Evolutionary conservation across 1,140 invertebrate species (phyloP), one percentile per base, ranked within the genome.

Genomic region (Dufourea novaeangliae): DNA sequence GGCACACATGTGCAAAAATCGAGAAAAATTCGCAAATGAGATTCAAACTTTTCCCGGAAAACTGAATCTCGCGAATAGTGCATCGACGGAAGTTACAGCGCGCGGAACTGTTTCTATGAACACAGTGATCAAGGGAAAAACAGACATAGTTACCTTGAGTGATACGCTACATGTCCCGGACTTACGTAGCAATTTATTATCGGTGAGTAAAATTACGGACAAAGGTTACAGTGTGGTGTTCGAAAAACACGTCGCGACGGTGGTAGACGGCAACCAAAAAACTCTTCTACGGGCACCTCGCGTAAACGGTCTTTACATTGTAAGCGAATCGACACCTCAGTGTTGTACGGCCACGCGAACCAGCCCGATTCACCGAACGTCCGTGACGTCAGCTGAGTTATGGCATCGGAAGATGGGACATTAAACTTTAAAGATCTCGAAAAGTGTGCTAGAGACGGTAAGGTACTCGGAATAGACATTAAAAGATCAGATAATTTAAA

Each of bases 151-250:
- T 29, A 17, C 3, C 5, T 39, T 56, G 73, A 64, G 5, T n/a
- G n/a, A n/a, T n/a, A n/a, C n/a, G n/a, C n/a, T n/a, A n/a, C n/a
- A n/a, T n/a, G n/a, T n/a, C n/a, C 61, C 73, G 14, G 61, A 77
- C 1, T 27, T 80, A n/a, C 20, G 61, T 20, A 63, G 12, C 1
- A 80, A 72, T 52, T 37, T 72, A 6, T 17, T 72, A 22, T 72
- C 59, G 11, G 57, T 63, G 10, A 27, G 41, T 37, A 72, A 32
- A 32, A 59, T 59, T 20, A 59, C 56, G 14, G n/a, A n/a, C n/a
- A n/a, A n/a, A n/a, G n/a, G n/a, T n/a, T n/a, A n/a, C n/a, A n/a
- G n/a, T n/a, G n/a, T n/a, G n/a, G n/a, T 59, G 27, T 59, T 59
- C 12, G 27, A 59, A 59, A 29, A 50, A 20, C 14, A 66, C 25